These are phyloP conservation scores for Pristionchus mayeri DNA, from an alignment of 2,888 invertebrate species.

Conservation along the genomic window DNA sequence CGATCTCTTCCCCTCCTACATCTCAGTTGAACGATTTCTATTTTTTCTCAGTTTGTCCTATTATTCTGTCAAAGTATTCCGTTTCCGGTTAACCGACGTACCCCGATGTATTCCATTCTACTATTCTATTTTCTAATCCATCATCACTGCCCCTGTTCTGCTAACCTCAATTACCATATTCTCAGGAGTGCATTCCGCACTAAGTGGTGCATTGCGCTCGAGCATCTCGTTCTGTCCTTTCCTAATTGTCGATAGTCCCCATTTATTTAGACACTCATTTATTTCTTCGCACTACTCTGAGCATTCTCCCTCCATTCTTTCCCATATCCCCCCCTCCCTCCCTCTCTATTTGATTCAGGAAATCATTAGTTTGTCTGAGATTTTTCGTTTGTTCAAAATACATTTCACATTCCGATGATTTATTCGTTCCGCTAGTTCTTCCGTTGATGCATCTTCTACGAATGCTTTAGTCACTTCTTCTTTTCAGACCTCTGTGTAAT, in stretches of 20 bases:
- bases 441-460: neutral
- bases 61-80: neutral
- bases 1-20: conserved; percentile 9
- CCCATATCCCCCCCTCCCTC: conserved; percentile 11
- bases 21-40: neutral
- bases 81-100: neutral
- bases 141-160: neutral
- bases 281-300: neutral
- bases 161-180: conserved; percentile 28
- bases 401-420: conserved; percentile 22
- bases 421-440: conserved; percentile 28
- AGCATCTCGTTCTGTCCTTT: conserved; percentile 24
- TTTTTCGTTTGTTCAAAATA: conserved; percentile 14
- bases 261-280: conserved; percentile 15
- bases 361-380: neutral
- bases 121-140: neutral
- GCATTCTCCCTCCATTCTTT: neutral
- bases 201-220: neutral
- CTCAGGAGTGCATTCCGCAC: conserved; percentile 1
- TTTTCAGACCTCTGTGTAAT: neutral
- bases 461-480: conserved; percentile 3
- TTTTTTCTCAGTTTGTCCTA: too few species aligned
- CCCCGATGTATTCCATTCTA: neutral
- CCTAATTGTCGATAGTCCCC: neutral
- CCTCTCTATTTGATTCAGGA: conserved; percentile 20